Conservation (phyloP, 1,140 invertebrate species). For the Drosophila triauraria region DNA sequence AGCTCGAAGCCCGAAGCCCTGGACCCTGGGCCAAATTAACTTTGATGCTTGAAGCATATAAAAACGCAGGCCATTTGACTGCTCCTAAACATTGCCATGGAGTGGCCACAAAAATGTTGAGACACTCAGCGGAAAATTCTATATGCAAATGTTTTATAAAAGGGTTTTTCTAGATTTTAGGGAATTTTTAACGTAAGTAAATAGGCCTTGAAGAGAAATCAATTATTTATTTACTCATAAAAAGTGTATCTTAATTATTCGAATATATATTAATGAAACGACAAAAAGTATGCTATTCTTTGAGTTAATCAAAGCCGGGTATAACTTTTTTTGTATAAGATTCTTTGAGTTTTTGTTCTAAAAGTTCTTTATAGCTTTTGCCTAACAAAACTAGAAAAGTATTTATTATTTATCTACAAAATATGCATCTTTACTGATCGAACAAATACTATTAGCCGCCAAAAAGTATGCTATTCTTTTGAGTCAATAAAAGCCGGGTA, state of each 20-base stretch:
- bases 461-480: no score
- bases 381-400: not conserved
- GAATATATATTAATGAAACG: no score
- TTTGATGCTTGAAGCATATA: slow-evolving; percentile 52
- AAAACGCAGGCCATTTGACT: slow-evolving; percentile 43
- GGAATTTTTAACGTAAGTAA: no score
- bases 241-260: no score
- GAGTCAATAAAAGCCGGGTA: no score
- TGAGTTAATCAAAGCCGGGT: no score
- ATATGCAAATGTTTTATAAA: not conserved
- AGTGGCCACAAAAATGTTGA: not conserved
- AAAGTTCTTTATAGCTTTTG: not conserved
- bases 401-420: no score
- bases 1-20: slow-evolving; percentile 23
- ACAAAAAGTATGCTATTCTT: no score
- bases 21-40: slow-evolving; percentile 58
- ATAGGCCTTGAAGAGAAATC: no score
- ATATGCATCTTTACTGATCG: no score
- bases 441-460: no score
- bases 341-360: not conserved
- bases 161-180: not conserved
- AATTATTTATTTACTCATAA: no score
- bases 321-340: not conserved
- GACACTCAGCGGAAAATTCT: not conserved
- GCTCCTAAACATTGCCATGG: slow-evolving; percentile 24